Evolutionary conservation across 2,797 vertebrate species (phyloP).

Genomic region (Onychomys torridus): DNA sequence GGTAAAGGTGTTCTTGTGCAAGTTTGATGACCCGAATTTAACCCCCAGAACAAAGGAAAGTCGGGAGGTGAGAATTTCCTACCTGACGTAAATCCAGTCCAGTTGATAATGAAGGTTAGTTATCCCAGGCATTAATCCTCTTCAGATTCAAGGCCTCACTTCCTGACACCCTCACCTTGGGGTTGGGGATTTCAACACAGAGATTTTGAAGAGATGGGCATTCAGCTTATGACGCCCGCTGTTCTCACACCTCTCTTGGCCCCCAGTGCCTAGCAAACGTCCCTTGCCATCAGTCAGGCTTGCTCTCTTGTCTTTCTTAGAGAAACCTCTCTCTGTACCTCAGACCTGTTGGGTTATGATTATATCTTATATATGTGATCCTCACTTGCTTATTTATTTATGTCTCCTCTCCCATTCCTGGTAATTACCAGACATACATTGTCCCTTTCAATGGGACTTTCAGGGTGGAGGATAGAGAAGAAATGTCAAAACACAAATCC

Average conservation of each 20-base stretch:
- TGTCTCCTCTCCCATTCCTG: too few relatives aligned
- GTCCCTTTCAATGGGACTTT: too few relatives aligned
- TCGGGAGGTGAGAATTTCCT: neutral
- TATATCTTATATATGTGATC: too few relatives aligned
- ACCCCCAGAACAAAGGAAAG: neutral
- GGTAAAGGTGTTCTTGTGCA: neutral
- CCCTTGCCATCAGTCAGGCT: neutral
- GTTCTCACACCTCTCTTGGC: neutral
- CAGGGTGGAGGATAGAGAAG: too few relatives aligned
- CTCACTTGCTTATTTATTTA: too few relatives aligned
- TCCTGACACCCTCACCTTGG: neutral
- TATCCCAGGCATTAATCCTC: neutral
- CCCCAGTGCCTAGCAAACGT: neutral
- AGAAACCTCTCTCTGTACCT: neutral
- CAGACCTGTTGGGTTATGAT: too few relatives aligned
- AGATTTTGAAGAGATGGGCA: neutral
- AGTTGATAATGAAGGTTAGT: neutral
- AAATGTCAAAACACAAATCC: too few relatives aligned
- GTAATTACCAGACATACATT: too few relatives aligned
- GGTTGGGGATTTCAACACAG: neutral
- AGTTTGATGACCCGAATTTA: neutral
- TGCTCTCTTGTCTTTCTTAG: neutral
- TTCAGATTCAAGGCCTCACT: neutral
- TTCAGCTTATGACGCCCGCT: neutral
- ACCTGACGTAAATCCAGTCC: neutral